Evolutionary conservation across 23 tunicate species (phyloP).

Genomic region (Aplidium turbinatum): DNA sequence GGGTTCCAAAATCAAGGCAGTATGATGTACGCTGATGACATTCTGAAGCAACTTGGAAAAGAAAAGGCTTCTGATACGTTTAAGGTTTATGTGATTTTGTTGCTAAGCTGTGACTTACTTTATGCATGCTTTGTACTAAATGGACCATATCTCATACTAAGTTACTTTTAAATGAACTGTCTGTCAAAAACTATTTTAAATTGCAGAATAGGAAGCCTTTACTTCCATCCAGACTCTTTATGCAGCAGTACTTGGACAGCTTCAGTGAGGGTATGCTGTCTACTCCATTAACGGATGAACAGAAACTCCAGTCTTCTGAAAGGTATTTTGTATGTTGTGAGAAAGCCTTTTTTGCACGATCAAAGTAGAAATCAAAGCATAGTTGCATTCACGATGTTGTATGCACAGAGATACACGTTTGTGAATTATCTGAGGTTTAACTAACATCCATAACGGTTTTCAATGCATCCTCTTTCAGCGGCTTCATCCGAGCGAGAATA

Average conservation of each 20-base stretch:
- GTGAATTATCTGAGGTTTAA: background rate
- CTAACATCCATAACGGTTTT: too few species aligned
- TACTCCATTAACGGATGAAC: conserved; percentile 55
- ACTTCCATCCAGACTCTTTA: conserved; percentile 69
- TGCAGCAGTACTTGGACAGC: conserved; percentile 84
- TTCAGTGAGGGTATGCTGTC: conserved; percentile 69
- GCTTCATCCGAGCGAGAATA: conserved; percentile 78
- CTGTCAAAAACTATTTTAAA: background rate
- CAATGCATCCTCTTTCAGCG: conserved; percentile 31
- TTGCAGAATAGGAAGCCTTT: conserved; percentile 57
- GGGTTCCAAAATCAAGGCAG: conserved; percentile 72
- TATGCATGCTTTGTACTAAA: background rate
- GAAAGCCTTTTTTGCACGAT: too few species aligned
- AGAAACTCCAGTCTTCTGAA: conserved; percentile 16
- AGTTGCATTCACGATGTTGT: too few species aligned
- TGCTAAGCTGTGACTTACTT: too few species aligned
- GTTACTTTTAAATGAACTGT: background rate
- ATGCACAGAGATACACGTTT: too few species aligned
- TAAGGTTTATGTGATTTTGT: conserved; percentile 62
- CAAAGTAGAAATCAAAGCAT: too few species aligned
- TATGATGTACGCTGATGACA: conserved; percentile 85
- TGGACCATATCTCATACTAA: background rate
- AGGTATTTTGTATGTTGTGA: conserved; percentile 52
- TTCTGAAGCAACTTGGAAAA: conserved; percentile 82
- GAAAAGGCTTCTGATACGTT: conserved; percentile 68